Base-by-base conservation (phyloP, 2,113 vertebrate species). In the Hystrix cristata region DNA sequence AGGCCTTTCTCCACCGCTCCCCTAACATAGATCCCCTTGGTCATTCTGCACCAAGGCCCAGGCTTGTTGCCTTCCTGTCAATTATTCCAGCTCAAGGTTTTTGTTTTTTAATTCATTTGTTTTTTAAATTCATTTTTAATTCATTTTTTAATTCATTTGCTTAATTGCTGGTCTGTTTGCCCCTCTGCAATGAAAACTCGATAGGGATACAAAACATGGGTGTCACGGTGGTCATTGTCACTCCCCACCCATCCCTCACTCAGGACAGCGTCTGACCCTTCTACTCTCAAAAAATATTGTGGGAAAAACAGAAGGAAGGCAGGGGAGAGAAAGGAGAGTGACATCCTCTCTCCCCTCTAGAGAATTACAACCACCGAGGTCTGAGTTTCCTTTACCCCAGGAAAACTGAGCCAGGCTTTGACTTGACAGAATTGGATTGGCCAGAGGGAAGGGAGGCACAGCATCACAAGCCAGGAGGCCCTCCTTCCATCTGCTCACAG, bases 181-280 rank as follows among this genome's bases (percentile, higher is more conserved):
- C 67, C 46, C 18, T 21, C 1, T n/a, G 29, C 46, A 71, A 57
- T 27, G 23, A 48, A 48, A 84, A 46, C 46, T 11, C 59, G 16
- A 14, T 1, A 62, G 57, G 34, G 34, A 19, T 34, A n/a, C n/a
- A 43, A 18, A 55, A 12, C 0, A 0, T 1, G 5, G 8, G 21
- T 16, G 12, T 57, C 31, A 65, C 43, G 72, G 21, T 46, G 7
- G 46, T 15, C 62, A 46, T 57, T 9, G 5, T 34, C 34, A 31
- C 43, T 12, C 48, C 48, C 67, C 4, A 51, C 27, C 38, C 34
- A 23, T 43, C 71, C 29, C 1, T 4, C 2, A 1, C 43, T 78
- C 43, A 23, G 60, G n/a, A 87, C 16, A 38, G 53, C 8, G 8
- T 18, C 51, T 69, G 60, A 27, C 21, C 46, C 25, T 14, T 46